Evolutionary conservation across 2,888 invertebrate species (phyloP), one percentile per base, ranked within the genome.

Genomic region (Fissipunctia ypsillon): DNA sequence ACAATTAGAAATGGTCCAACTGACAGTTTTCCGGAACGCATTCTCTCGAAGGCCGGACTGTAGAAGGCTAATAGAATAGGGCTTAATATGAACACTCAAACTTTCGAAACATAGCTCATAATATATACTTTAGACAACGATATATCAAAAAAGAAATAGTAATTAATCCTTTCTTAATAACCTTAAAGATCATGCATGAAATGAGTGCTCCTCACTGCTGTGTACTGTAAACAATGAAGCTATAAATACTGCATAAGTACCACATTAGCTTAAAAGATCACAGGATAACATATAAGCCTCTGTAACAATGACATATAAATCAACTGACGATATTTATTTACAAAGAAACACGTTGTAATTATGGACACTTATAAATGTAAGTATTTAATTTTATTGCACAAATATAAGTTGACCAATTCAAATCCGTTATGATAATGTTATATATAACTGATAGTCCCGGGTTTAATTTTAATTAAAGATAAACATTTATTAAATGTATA

Each of bases 221-320:
- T n/a, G n/a, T n/a, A 0, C 7, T n/a, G 6, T 14, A 41, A 19
- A 56, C 54, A 76, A 76, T 48, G 0, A 45, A 31, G 16, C 5
- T 14, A n/a, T 64, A 52, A 75, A 16, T 10, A 69, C 3, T 25
- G 14, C 14, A 25, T 14, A 50, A 31, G 25, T 35, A 52, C 3
- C 16, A n/a, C 28, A 76, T 68, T 35, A 57, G 25, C 41, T 19
- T 57, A 28, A 43, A 50, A 68, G 16, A 77, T 48, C 22, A 19
- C 31, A 25, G 14, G 14, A n/a, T 35, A n/a, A n/a, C 25, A 16
- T 28, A 25, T 12, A 52, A 25, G 9, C 48, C 77, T 48, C 2
- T 14, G 0, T 43, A 41, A 50, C 56, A 57, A 48, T 78, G 4
- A 19, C n/a, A 43, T n/a, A 59, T 75, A 78, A 75, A 78, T 78